A percentile compares a stretch with the other conserved stretches of the same genome.
Conservation (phyloP, 2,113 vertebrate species). For the Kryptolebias marmoratus region DNA sequence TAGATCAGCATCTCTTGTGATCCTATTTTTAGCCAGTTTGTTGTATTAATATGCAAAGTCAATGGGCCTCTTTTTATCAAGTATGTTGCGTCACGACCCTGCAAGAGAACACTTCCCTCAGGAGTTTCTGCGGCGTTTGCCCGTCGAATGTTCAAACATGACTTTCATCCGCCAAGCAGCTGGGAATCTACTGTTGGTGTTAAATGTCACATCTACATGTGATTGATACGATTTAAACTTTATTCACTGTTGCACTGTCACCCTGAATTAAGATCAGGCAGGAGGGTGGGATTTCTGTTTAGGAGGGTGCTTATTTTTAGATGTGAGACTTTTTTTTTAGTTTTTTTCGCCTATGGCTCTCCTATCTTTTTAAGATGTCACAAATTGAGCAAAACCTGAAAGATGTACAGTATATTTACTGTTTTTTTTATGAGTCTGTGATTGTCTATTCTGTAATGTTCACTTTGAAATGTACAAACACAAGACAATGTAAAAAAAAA, state of each 20-base stretch:
- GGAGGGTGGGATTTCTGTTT: conserved; percentile 50
- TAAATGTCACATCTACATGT: conserved; percentile 83
- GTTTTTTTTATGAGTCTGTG: not conserved
- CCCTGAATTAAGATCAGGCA: conserved; percentile 65
- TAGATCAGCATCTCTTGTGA: not conserved
- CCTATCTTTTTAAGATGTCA: conserved; percentile 38
- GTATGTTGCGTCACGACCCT: conserved; percentile 38
- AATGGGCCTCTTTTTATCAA: conserved; percentile 2
- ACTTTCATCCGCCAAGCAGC: conserved; percentile 71
- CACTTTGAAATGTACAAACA: not conserved
- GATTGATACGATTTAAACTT: conserved; percentile 78
- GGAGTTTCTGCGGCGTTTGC: conserved; percentile 60
- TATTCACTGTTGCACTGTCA: conserved; percentile 60
- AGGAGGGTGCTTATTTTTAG: conserved; percentile 59
- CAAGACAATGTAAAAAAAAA: not conserved
- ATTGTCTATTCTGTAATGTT: conserved; percentile 1
- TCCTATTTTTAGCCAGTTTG: conserved; percentile 23
- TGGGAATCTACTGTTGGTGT: conserved; percentile 69
- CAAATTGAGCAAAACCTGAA: conserved; percentile 9
- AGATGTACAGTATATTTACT: not conserved
- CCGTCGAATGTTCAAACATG: conserved; percentile 72
- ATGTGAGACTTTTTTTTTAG: conserved; percentile 33
- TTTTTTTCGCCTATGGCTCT: conserved; percentile 9
- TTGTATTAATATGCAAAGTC: conserved; percentile 20
- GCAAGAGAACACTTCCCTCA: conserved; percentile 18